A percentile compares a stretch with the other conserved stretches of the same genome.
Evolutionary conservation across 1,140 invertebrate genomes (phyloP).

Genomic region (Atopsyche davidsoni): DNA sequence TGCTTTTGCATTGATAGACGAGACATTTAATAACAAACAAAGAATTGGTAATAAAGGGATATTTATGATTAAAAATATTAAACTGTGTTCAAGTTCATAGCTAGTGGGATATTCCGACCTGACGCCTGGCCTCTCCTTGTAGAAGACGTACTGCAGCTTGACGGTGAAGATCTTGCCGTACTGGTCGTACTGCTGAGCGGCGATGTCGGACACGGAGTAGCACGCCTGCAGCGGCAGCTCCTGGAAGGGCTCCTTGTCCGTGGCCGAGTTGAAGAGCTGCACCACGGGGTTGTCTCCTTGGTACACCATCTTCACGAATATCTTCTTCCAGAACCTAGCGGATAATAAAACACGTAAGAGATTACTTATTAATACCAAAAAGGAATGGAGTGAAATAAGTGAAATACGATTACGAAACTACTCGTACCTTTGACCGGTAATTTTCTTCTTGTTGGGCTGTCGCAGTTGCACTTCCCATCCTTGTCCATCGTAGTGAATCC

Average conservation of each 20-base stretch:
- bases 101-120: conserved; percentile 38
- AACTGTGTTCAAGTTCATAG: too few relatives aligned
- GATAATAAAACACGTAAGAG: neutral
- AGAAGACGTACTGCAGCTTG: conserved; percentile 97
- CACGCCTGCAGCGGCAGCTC: conserved; percentile 89
- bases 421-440: conserved; percentile 79
- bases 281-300: conserved; percentile 79
- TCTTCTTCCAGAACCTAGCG: conserved; percentile 93
- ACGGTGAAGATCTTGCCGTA: conserved; percentile 99
- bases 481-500: conserved; percentile 70
- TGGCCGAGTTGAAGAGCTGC: conserved; percentile 76
- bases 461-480: conserved; percentile 96
- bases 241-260: conserved; percentile 88
- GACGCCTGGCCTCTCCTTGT: conserved; percentile 95
- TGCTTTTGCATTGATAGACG: too few relatives aligned
- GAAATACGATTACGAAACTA: too few relatives aligned
- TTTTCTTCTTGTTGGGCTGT: conserved; percentile 97
- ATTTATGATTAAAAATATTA: too few relatives aligned
- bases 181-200: conserved; percentile 96
- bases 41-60: too few relatives aligned
- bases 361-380: neutral
- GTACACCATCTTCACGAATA: conserved; percentile 75
- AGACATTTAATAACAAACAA: too few relatives aligned
- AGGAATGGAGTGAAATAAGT: neutral
- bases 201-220: conserved; percentile 86